Evolutionary conservation across 2,113 vertebrate genomes (phyloP).

Genomic region (Nesogale talazaci): DNA sequence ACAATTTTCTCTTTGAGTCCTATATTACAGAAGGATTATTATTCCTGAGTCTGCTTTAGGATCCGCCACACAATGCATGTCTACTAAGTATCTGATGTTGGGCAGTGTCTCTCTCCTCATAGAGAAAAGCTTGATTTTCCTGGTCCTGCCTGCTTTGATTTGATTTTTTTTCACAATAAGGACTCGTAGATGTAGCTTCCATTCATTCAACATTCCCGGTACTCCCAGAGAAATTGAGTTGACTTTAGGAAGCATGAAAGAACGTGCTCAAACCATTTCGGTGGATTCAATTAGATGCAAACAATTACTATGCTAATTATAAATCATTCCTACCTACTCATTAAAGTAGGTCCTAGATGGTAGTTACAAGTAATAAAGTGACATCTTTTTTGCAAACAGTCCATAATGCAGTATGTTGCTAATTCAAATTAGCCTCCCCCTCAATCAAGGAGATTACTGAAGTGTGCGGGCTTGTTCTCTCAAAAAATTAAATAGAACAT

Average conservation of each 20-base stretch:
- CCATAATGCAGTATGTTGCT: constrained; percentile 51
- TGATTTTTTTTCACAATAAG: background rate
- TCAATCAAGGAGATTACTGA: constrained; percentile 55
- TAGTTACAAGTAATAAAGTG: constrained; percentile 63
- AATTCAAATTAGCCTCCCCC: constrained; percentile 54
- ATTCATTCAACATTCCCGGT: background rate
- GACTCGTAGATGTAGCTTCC: background rate
- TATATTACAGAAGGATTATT: too few relatives aligned
- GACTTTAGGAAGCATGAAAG: constrained; percentile 15
- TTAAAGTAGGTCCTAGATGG: constrained; percentile 55
- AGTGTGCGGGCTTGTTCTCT: constrained; percentile 59
- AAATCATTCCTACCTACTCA: constrained; percentile 68
- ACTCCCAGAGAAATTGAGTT: constrained; percentile 33
- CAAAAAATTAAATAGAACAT: constrained; percentile 32
- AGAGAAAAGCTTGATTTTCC: background rate
- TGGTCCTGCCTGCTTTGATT: background rate
- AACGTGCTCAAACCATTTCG: constrained; percentile 53
- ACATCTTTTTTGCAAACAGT: constrained; percentile 57
- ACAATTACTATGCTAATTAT: constrained; percentile 71
- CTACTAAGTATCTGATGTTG: background rate
- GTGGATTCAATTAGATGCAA: constrained; percentile 58
- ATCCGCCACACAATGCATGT: too few relatives aligned
- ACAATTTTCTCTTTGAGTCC: too few relatives aligned
- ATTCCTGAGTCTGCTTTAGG: too few relatives aligned
- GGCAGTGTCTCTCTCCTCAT: background rate